Evolutionary conservation across 2,797 vertebrate genomes (phyloP), one percentile per base, ranked within the genome.

Genomic region (Sternotherus odoratus): DNA sequence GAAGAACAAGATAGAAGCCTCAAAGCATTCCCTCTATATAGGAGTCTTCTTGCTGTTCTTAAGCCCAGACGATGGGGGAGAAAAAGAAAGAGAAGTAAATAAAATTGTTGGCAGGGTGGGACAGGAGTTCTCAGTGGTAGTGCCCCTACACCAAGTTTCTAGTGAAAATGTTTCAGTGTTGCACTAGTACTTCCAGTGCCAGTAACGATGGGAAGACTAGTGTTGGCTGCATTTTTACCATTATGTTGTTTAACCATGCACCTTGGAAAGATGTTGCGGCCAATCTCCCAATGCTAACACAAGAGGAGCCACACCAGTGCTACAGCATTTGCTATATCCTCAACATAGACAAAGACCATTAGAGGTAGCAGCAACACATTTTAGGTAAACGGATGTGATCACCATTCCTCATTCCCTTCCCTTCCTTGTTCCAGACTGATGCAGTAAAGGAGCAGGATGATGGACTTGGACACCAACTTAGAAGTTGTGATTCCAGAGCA

Each of bases 221-320:
- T 82, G 83, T 24, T 57, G 84, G 24, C 4, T 85, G 50, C 91
- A 85, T 87, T 95, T 95, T 93, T 92, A 89, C 85, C 84, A 16
- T 16, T 30, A 82, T 24, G n/a, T 39, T 60, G 33, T 57, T 78
- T 86, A 28, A 78, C 23, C 19, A 85, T 74, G 49, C 4, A 2
- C 93, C 48, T 46, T 72, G 79, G 91, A 48, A 74, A 48, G 72
- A 60, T 83, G 87, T 60, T 79, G 69, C 82, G 91, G 91, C 85
- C 91, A 89, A 63, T 83, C 85, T 84, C 91, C 84, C 87, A 96
- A 91, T 82, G 86, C 86, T 89, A 93, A 95, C 90, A 89, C 15
- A 94, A 96, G 90, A 79, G 91, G 91, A 87, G 79, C 49, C 92
- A 50, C 79, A 75, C 85, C 87, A 95, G 91, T 60, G 84, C 77